Percentiles rank a stretch among this genome's conserved stretches.
Evolutionary conservation across 2,888 invertebrate genomes (phyloP).

Genomic region (Torymus texanus): DNA sequence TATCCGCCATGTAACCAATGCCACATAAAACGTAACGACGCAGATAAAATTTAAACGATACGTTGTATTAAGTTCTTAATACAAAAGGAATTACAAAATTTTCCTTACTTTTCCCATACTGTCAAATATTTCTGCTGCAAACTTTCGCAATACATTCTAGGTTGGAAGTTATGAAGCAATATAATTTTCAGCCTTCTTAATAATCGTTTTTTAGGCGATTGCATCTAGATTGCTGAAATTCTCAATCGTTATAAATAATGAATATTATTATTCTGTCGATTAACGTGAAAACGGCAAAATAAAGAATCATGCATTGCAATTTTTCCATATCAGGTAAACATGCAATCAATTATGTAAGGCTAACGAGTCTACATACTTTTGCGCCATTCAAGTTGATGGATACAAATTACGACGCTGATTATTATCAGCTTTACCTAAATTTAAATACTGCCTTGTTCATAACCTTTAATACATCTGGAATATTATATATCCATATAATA

Average conservation of each 20-base stretch:
- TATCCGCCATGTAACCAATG: not conserved
- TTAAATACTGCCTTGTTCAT: not conserved
- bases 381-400: not conserved
- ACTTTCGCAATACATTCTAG: not conserved
- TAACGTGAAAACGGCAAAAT: conserved; percentile 9
- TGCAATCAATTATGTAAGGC: conserved; percentile 1
- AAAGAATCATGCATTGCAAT: not conserved
- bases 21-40: conserved; percentile 12
- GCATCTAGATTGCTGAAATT: conserved; percentile 10
- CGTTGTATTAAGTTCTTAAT: conserved; percentile 7
- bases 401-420: not conserved
- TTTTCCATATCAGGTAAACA: not conserved
- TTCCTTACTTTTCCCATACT: not conserved
- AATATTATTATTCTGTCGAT: not conserved
- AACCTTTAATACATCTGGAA: too few relatives aligned
- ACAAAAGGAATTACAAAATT: conserved; percentile 1
- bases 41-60: conserved; percentile 11
- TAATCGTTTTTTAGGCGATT: too few relatives aligned
- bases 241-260: conserved; percentile 1
- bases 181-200: too few relatives aligned
- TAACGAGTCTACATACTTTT: conserved; percentile 5
- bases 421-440: not conserved
- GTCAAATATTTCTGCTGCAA: too few relatives aligned
- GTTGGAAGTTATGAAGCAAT: not conserved
- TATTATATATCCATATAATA: too few relatives aligned